Evolutionary conservation across 2,797 vertebrate genomes (phyloP).

Genomic region (Fistularia commersonii): DNA sequence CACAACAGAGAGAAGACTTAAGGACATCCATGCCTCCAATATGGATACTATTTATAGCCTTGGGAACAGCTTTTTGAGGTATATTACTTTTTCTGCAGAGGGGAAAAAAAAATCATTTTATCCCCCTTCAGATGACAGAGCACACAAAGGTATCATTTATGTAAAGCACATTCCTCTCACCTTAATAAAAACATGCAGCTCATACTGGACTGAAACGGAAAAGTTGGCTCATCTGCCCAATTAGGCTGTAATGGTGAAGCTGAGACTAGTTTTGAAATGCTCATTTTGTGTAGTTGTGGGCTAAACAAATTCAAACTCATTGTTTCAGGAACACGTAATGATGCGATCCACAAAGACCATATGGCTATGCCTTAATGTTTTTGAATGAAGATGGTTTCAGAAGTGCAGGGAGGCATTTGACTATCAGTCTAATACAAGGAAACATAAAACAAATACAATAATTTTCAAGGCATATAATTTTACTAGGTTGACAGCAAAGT

Average conservation of each 20-base stretch:
- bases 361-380: conserved; percentile 4
- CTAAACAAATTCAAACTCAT: conserved; percentile 20
- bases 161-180: conserved; percentile 53
- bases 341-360: conserved; percentile 35
- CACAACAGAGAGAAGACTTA: conserved; percentile 32
- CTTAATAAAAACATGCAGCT: conserved; percentile 27
- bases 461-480: conserved; percentile 13
- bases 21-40: conserved; percentile 41
- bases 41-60: conserved; percentile 65
- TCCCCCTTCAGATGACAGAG: conserved; percentile 23
- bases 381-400: conserved; percentile 43
- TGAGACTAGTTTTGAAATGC: conserved; percentile 58
- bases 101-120: conserved; percentile 28
- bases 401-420: neutral
- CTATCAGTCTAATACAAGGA: conserved; percentile 20
- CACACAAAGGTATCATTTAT: conserved; percentile 35
- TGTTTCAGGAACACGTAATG: conserved; percentile 32
- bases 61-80: conserved; percentile 34
- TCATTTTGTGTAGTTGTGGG: conserved; percentile 26
- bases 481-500: conserved; percentile 7
- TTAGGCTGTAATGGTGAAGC: conserved; percentile 36
- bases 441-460: conserved; percentile 13
- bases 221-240: conserved; percentile 9
- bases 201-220: neutral
- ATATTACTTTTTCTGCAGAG: conserved; percentile 32